Evolutionary conservation across 2,113 vertebrate species (phyloP), one percentile per base, ranked within the genome.

Genomic region (Cryptotis parvus): DNA sequence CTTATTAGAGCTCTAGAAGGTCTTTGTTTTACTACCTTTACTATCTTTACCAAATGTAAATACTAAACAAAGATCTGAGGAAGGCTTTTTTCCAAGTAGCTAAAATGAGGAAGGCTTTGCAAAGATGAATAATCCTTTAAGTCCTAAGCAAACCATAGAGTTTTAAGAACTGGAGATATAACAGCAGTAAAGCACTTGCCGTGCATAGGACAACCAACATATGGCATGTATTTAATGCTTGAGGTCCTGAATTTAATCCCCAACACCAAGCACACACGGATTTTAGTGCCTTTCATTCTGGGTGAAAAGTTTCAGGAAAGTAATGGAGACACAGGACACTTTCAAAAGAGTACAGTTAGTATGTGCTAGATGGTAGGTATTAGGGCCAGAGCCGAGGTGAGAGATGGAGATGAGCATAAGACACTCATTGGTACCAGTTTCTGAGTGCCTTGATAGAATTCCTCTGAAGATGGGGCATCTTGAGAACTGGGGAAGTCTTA

Each of bases 21-120:
- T 81, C 31, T 29, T 11, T 63, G 68, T 88, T 76, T 89, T n/a
- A 41, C 29, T 74, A n/a, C n/a, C n/a, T n/a, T n/a, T n/a, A 75
- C 61, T 78, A 74, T 33, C 63, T 80, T 85, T 65, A 4, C 49
- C 68, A 58, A 78, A 66, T 70, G 31, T 58, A 91, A 89, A 49
- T 75, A 18, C 43, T 88, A 41, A 87, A 22, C 16, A 91, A 61
- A 63, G 12, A 63, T 65, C 55, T 75, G 24, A n/a, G 55, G 80
- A 45, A 6, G 6, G 49, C 91, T n/a, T 86, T 81, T 33, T 78
- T 63, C 49, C 65, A 89, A 37, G 5, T 61, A 43, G 16, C 29
- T 75, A 91, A 80, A 58, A 66, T 55, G 41, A 63, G 58, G 29
- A 77, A 61, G 22, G 4, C 37, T 91, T 91, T 83, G 33, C 29